Base-by-base conservation (phyloP, 2,113 vertebrate genomes). In the Pandion haliaetus region DNA sequence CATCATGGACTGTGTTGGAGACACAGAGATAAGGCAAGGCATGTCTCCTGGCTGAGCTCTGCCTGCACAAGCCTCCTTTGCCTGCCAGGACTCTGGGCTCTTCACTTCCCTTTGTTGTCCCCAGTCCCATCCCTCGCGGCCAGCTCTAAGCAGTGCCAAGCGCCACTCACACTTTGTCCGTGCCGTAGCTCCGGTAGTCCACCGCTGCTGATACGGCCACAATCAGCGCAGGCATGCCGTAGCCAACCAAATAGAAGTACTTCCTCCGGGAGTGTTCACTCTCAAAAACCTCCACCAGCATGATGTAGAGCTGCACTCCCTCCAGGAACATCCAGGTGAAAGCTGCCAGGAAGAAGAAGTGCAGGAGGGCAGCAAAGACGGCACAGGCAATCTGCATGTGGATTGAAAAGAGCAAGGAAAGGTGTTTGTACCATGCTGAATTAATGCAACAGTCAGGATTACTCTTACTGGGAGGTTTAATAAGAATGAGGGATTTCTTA, bases 311-410 rank as follows among this genome's bases (percentile, higher is more conserved):
- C 97, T 99, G 99, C 69, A 99, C 99, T 0, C 99, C 99, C 92
- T 99, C 99, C 97, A 99, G 98, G 97, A 99, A 99, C 99, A 99
- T 99, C 99, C 99, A 99, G 1, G 99, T 99, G 98, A 99, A 99
- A 40, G 99, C 99, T 8, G 99, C 99, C 98, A 99, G 97, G 97
- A 99, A 99, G 98, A 99, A 99, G 98, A 99, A 99, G 95, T 99
- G 99, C 58, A 99, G 98, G 83, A 99, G 98, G 45, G 99, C 99
- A 31, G 99, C 99, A 14, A 99, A 99, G 77, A 99, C 99, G 0
- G 99, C 99, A 85, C 99, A 99, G 54, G 99, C 99, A 40, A 99
- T 99, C 99, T 99, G 98, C 0, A 0, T 25, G 61, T 11, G 34
- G 44, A 79, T 92, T 54, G 58, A 95, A 91, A 93, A 96, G 47